A percentile compares a stretch with the other conserved stretches of the same genome.
These are phyloP conservation scores for Rhagonycha fulva DNA, from an alignment of 2,888 invertebrate genomes.

Conservation along the genomic window DNA sequence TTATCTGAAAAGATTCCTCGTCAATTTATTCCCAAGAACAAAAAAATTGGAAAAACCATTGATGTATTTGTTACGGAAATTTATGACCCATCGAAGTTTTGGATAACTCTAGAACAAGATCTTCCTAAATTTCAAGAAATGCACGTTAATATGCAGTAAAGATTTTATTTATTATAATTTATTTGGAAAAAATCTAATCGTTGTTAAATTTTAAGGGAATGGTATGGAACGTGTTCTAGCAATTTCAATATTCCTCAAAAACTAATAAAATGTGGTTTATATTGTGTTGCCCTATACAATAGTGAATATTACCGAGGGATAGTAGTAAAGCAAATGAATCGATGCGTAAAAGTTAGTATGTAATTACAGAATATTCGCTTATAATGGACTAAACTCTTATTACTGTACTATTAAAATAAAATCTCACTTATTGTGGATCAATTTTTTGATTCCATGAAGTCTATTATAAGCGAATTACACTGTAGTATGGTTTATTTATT, in stretches of 20 bases:
- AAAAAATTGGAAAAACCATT: conserved; percentile 35
- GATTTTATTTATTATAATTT: background rate
- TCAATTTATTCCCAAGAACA: conserved; percentile 31
- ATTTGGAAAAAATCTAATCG: background rate
- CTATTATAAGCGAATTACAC: no score
- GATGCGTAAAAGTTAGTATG: conserved; percentile 56
- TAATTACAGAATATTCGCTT: conserved; percentile 28
- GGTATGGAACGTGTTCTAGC: background rate
- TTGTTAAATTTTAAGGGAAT: background rate
- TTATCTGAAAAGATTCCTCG: conserved; percentile 25
- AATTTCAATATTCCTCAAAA: conserved; percentile 34
- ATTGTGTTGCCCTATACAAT: conserved; percentile 56
- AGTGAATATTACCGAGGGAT: conserved; percentile 60
- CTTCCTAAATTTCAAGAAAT: no score
- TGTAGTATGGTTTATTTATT: no score
- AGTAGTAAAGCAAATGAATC: conserved; percentile 54
- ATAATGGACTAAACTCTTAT: background rate
- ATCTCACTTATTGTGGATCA: no score
- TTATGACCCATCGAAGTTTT: conserved; percentile 64
- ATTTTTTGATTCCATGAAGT: no score
- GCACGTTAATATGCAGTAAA: no score
- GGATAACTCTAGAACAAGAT: conserved; percentile 54
- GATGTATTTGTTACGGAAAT: conserved; percentile 59
- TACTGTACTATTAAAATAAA: background rate
- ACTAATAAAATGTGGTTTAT: conserved; percentile 51